phyloP scores from a whole-genome alignment of 2,797 vertebrate genomes.

The Acanthopagrus latus region DNA sequence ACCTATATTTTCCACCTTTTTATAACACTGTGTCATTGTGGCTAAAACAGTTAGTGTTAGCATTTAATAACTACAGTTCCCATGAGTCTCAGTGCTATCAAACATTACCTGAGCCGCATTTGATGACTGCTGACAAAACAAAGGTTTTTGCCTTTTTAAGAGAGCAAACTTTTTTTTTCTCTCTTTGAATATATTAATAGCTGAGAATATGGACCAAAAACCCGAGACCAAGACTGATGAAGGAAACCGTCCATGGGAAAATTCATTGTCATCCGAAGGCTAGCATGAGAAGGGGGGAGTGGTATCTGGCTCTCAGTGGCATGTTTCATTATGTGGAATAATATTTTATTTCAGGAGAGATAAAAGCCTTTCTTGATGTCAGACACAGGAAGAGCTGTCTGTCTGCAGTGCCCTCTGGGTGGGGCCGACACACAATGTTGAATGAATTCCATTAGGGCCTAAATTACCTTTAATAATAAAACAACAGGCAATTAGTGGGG shows the following conservation, averaged over 20 bases:
- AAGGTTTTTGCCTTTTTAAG: neutral
- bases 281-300: slow-evolving; percentile 18
- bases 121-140: neutral
- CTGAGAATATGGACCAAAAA: slow-evolving; percentile 4
- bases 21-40: neutral
- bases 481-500: slow-evolving; percentile 86
- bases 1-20: neutral
- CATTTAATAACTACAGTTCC: neutral
- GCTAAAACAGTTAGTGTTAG: neutral
- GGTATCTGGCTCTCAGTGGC: slow-evolving; percentile 20
- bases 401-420: slow-evolving; percentile 57
- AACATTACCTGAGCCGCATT: neutral
- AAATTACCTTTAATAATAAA: slow-evolving; percentile 90
- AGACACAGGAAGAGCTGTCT: slow-evolving; percentile 48
- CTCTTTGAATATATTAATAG: neutral
- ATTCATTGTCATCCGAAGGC: slow-evolving; percentile 18
- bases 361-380: slow-evolving; percentile 54
- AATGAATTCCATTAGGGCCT: slow-evolving; percentile 86
- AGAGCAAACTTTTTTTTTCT: neutral
- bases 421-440: slow-evolving; percentile 75
- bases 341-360: slow-evolving; percentile 55
- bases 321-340: slow-evolving; percentile 52
- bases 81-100: neutral
- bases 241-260: neutral
- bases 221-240: neutral